Conservation (phyloP, 2,113 vertebrate genomes). For the Leptobrachium ailaonicum region DNA sequence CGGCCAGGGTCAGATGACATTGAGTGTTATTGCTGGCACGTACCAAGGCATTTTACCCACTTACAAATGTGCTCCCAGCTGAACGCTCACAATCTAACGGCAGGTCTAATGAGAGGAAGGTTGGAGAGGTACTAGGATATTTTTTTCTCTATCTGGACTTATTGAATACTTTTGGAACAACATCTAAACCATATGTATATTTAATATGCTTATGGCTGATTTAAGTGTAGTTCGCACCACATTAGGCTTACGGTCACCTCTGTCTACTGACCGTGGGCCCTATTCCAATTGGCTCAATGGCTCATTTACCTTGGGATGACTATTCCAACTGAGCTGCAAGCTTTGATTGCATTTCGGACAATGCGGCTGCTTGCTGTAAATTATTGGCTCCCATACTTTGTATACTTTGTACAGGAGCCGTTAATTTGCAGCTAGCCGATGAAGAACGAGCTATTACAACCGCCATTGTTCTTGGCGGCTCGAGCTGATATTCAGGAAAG, state of each 20-base stretch:
- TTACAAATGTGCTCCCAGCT: constrained; percentile 36
- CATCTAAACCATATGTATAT: constrained; percentile 1
- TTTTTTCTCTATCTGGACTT: constrained; percentile 14
- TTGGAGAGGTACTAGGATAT: constrained; percentile 21
- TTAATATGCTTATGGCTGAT: constrained; percentile 9
- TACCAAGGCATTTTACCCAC: constrained; percentile 53
- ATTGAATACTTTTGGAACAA: constrained; percentile 34
- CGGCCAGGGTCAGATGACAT: constrained; percentile 60
- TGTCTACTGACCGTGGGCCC: neutral
- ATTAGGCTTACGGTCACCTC: constrained; percentile 5
- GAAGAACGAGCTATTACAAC: too few relatives aligned
- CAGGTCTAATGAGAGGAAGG: constrained; percentile 52
- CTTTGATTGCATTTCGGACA: too few relatives aligned
- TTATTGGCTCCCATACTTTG: too few relatives aligned
- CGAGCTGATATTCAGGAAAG: too few relatives aligned
- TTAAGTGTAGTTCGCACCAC: constrained; percentile 11
- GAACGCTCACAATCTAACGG: constrained; percentile 55
- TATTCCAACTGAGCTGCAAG: too few relatives aligned
- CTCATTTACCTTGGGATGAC: too few relatives aligned
- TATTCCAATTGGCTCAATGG: too few relatives aligned
- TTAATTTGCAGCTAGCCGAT: too few relatives aligned
- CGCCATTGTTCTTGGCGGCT: too few relatives aligned
- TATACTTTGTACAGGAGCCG: too few relatives aligned
- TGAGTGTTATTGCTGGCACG: constrained; percentile 55
- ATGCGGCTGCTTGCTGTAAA: too few relatives aligned